Evolutionary conservation across 2,113 vertebrate species (phyloP).

Genomic region (Harpagus bidentatus): DNA sequence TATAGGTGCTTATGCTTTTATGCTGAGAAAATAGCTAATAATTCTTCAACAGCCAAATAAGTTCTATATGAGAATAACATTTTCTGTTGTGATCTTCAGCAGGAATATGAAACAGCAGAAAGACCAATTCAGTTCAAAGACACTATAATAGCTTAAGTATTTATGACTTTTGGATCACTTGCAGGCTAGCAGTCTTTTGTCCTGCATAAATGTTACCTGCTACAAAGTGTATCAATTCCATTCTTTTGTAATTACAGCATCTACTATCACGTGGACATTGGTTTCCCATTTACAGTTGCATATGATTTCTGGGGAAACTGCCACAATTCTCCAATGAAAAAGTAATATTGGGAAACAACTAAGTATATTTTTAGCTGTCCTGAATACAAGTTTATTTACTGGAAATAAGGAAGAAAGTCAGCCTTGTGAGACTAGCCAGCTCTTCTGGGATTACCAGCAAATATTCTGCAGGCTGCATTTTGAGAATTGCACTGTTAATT

Average conservation of each 20-base stretch:
- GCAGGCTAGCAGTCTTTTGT: neutral
- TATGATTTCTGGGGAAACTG: neutral
- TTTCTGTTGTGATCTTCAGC: neutral
- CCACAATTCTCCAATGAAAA: neutral
- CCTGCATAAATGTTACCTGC: neutral
- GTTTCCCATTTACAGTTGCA: neutral
- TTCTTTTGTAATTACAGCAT: neutral
- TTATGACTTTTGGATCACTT: neutral
- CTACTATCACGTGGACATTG: neutral
- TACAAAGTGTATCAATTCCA: neutral
- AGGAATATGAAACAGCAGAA: neutral
- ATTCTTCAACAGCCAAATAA: neutral
- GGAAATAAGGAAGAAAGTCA: neutral
- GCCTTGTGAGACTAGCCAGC: neutral
- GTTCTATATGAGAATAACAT: neutral
- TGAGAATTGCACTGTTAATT: neutral
- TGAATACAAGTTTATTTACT: neutral
- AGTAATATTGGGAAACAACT: neutral
- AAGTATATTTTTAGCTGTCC: neutral
- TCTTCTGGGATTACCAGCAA: neutral
- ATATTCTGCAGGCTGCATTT: constrained; percentile 1
- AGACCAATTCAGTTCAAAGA: neutral
- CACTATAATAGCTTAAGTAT: neutral
- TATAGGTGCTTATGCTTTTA: neutral
- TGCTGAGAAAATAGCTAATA: neutral